Base-by-base conservation (phyloP, 1,140 invertebrate genomes). In the Sycobia sp. region DNA sequence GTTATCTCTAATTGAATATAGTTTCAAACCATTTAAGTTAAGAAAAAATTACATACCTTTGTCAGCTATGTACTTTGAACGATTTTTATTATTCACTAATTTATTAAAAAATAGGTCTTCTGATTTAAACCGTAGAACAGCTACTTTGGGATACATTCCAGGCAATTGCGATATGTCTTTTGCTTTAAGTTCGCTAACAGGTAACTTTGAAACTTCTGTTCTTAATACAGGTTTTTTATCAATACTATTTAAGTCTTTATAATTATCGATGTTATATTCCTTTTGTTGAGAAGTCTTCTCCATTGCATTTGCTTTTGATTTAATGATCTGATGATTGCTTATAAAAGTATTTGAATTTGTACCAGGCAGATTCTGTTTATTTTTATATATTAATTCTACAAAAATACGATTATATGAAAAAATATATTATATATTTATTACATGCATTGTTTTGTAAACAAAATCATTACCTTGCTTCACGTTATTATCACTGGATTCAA, bases 1-100 rank as follows among this genome's bases (percentile, higher is more conserved):
- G n/a, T n/a, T n/a, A n/a, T n/a, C n/a, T n/a, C n/a, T n/a, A n/a
- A n/a, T n/a, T n/a, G n/a, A n/a, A n/a, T n/a, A n/a, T n/a, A n/a
- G n/a, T n/a, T n/a, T n/a, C n/a, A n/a, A n/a, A n/a, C n/a, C n/a
- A n/a, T n/a, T n/a, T n/a, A n/a, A n/a, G n/a, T n/a, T n/a, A n/a
- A n/a, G n/a, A n/a, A n/a, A n/a, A n/a, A n/a, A n/a, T n/a, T 32
- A 47, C 44, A 51, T 43, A 54, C 60, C 51, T 2, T 16, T 39
- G 50, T 56, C 53, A 7, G 53, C 53, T 13, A 55, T 38, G 13
- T 23, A 49, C 25, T 56, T 49, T 9, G 27, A 41, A 16, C 53
- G 7, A 34, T 49, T 20, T 5, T 47, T 32, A 16, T 36, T 49
- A 10, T n/a, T 41, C 22, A 62, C 18, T 16, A 20, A 62, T 32